Evolutionary conservation across 92 coral and sea anemone genomes (phyloP), one percentile per base, ranked within the genome.

Genomic region (Pocillopora grandis): DNA sequence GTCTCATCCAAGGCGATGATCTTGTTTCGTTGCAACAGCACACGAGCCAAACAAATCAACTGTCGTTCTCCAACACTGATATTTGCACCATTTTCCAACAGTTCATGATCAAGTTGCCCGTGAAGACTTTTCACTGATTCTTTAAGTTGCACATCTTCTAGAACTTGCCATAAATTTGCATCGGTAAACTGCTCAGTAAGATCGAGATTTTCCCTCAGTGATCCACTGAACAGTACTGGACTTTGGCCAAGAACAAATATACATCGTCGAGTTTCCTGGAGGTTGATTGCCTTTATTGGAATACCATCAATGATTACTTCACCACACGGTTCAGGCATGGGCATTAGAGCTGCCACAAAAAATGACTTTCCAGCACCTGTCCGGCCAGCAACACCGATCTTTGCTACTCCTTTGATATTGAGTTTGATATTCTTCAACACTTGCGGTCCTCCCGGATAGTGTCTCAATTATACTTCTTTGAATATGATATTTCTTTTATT

Each of bases 1-100:
- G 96, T 92, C 63, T 93, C 94, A 71, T 93, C 96, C 92, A 93
- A 88, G 66, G 90, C 86, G 36, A 90, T 78, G 49, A 93, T 93
- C 77, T 87, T 93, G 76, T 85, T 90, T 80, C 84, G 78, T 55
- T 90, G 91, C 49, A 92, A 79, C 77, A 92, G 78, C 52, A 92
- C 95, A 58, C 95, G 85, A 1, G 95, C 93, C 71, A 92, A 85
- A 58, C 95, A 92, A 35, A 92, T 76, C 17, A 92, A 78, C 76
- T 92, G 95, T 6, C 95, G 84, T 19, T 92, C 95, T 1, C 95
- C 93, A 1, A 92, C 95, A 52, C 95, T 90, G 52, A 92, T 81
- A 76, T 90, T 92, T 76, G 80, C 86, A 8, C 95, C 95, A 17
- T 90, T 78, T 62, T 92, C 95, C n/a, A 89, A 81, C n/a, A 90